A percentile compares a stretch with the other conserved stretches of the same genome.
Evolutionary conservation across 2,888 invertebrate genomes (phyloP).

Genomic region (Ophraella communa): DNA sequence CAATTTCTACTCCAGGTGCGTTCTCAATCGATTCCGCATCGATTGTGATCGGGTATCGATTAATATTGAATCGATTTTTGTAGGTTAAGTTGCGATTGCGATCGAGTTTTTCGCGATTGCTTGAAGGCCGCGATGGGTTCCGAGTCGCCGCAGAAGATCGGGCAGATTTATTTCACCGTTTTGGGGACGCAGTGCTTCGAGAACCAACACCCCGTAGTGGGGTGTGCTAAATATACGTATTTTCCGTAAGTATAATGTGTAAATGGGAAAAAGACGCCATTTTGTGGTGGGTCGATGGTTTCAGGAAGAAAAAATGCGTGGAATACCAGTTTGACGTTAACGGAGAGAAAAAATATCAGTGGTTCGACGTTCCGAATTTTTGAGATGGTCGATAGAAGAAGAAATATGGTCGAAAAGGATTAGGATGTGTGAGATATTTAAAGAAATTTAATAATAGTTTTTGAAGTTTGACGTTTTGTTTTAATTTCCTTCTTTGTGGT

Average conservation of each 20-base stretch:
- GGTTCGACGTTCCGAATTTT: conserved; percentile 66
- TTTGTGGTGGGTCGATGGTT: conserved; percentile 46
- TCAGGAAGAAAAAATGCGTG: conserved; percentile 56
- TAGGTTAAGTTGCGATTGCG: conserved; percentile 65
- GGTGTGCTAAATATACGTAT: conserved; percentile 59
- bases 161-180: conserved; percentile 65
- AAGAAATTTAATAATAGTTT: conserved; percentile 20
- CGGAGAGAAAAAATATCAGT: conserved; percentile 60
- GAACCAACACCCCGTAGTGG: conserved; percentile 64
- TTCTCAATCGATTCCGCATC: too few species aligned
- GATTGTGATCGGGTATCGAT: too few species aligned
- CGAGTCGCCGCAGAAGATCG: conserved; percentile 59
- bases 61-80: too few species aligned
- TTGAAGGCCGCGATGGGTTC: conserved; percentile 57
- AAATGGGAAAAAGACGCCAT: too few species aligned
- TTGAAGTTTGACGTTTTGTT: too few species aligned
- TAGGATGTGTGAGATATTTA: too few species aligned
- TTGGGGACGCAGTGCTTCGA: conserved; percentile 68
- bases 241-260: conserved; percentile 63
- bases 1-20: conserved; percentile 51
- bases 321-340: conserved; percentile 60
- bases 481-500: too few species aligned
- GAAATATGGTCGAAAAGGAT: background rate
- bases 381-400: conserved; percentile 35
- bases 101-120: conserved; percentile 63